Percentiles rank a stretch among this genome's conserved stretches.
Evolutionary conservation across 2,888 invertebrate genomes (phyloP).

Genomic region (Leptinotarsa peninsularis): DNA sequence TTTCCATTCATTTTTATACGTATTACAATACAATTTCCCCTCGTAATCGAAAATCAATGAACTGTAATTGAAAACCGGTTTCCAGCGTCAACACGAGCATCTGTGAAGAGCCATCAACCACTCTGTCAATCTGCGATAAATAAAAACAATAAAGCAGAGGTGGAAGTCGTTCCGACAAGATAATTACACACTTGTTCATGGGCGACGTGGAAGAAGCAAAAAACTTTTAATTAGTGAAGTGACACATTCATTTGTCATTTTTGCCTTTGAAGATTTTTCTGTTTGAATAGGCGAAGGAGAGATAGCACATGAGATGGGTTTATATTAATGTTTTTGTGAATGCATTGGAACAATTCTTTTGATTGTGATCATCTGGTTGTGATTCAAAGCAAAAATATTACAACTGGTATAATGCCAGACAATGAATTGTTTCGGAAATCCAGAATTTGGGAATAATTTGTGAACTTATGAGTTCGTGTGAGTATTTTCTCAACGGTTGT

Average conservation of each 20-base stretch:
- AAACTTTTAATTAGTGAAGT: constrained; percentile 26
- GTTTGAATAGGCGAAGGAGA: background rate
- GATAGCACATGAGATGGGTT: background rate
- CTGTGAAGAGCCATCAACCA: constrained; percentile 20
- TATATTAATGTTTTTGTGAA: background rate
- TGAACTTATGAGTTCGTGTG: too few species aligned
- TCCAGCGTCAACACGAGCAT: constrained; percentile 6
- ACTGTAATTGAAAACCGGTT: constrained; percentile 1
- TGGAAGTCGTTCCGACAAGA: constrained; percentile 22
- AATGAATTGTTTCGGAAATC: too few species aligned
- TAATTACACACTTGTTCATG: constrained; percentile 27
- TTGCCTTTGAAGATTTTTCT: background rate
- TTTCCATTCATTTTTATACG: too few species aligned
- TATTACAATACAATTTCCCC: background rate
- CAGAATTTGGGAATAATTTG: too few species aligned
- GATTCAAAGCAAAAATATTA: too few species aligned
- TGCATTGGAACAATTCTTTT: too few species aligned
- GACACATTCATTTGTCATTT: constrained; percentile 22
- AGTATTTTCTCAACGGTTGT: too few species aligned
- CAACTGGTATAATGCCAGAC: too few species aligned
- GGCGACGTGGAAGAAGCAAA: constrained; percentile 8
- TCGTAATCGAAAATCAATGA: constrained; percentile 5
- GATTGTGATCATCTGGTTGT: too few species aligned
- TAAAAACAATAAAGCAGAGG: constrained; percentile 12
- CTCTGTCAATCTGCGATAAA: constrained; percentile 15